Evolutionary conservation across 2,113 vertebrate species (phyloP).

Genomic region (Scomber japonicus): DNA sequence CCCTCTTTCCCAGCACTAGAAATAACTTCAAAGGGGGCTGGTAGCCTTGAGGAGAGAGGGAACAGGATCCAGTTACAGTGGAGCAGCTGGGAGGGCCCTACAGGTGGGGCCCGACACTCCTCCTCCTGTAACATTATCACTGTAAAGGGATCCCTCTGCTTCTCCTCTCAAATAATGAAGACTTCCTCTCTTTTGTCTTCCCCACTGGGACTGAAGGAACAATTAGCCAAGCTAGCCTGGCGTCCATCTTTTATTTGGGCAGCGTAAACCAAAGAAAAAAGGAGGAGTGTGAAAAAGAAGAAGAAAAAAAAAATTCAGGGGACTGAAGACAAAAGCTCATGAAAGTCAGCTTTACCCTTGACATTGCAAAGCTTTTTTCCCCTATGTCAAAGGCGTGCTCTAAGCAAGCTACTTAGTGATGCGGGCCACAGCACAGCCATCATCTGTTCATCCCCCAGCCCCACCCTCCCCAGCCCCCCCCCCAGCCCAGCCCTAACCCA

Average conservation of each 20-base stretch:
- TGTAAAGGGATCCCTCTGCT: conserved; percentile 81
- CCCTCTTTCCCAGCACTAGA: conserved; percentile 84
- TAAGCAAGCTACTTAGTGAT: conserved; percentile 16
- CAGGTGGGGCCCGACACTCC: conserved; percentile 84
- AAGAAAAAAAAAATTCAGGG: neutral
- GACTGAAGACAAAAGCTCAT: neutral
- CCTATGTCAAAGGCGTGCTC: conserved; percentile 4
- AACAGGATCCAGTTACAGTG: conserved; percentile 82
- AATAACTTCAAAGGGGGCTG: conserved; percentile 87
- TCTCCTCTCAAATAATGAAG: conserved; percentile 77
- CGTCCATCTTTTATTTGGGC: conserved; percentile 49
- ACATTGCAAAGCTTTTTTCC: neutral
- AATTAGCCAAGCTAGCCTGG: conserved; percentile 57
- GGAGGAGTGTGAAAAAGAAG: neutral
- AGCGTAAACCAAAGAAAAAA: neutral
- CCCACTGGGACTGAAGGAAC: conserved; percentile 60
- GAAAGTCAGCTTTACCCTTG: neutral
- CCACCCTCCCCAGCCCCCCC: too few relatives aligned
- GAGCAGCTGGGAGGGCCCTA: conserved; percentile 86
- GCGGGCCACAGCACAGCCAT: conserved; percentile 18
- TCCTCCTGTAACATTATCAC: conserved; percentile 84
- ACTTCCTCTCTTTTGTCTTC: conserved; percentile 86
- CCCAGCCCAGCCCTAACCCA: neutral
- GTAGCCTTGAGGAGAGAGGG: conserved; percentile 83
- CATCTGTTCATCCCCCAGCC: conserved; percentile 30